Evolutionary conservation across 2,888 invertebrate genomes (phyloP).

Genomic region (Tetheella fluctuosa): DNA sequence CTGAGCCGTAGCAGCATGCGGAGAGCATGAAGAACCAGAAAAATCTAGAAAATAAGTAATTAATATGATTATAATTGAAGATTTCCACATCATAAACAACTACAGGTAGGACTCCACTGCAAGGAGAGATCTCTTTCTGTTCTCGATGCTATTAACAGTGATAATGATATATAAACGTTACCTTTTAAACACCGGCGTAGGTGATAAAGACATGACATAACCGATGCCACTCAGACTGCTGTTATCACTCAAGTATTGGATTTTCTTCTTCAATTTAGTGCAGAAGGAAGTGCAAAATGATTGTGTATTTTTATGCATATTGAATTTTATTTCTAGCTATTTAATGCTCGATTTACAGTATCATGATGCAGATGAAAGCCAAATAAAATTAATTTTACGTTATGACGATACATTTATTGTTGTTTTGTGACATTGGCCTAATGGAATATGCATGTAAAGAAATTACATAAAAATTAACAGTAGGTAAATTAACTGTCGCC

Average conservation of each 20-base stretch:
- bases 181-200: slow-evolving; percentile 58
- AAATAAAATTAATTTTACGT: not conserved
- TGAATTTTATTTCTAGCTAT: not conserved
- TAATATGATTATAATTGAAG: too few species aligned
- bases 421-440: not conserved
- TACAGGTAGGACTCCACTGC: too few species aligned
- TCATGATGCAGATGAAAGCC: too few species aligned
- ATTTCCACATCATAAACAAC: too few species aligned
- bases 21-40: slow-evolving; percentile 81
- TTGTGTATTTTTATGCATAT: not conserved
- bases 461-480: not conserved
- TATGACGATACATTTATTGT: not conserved
- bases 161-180: slow-evolving; percentile 28
- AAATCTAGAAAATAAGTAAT: slow-evolving; percentile 62
- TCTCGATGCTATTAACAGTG: too few species aligned
- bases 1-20: slow-evolving; percentile 56
- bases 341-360: not conserved
- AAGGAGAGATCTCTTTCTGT: too few species aligned
- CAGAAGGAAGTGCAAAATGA: not conserved
- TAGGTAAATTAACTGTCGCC: not conserved
- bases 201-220: slow-evolving; percentile 56
- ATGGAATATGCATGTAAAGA: slow-evolving; percentile 13
- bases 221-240: slow-evolving; percentile 66
- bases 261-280: slow-evolving; percentile 43
- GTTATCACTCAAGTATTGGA: slow-evolving; percentile 64